Conservation (phyloP, 2,113 vertebrate species). For the Campylomormyrus tamandua region DNA sequence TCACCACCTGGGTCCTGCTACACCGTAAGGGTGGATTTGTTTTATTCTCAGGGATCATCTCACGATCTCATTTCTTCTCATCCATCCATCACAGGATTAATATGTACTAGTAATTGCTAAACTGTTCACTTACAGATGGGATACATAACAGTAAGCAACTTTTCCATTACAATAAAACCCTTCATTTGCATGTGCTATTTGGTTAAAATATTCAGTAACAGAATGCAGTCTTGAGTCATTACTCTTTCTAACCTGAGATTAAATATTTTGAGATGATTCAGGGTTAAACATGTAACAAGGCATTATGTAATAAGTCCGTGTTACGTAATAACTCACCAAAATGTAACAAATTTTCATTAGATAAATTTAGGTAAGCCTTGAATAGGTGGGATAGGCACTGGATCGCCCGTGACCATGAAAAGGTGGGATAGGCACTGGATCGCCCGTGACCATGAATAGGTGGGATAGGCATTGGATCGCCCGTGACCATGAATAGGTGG, state of each 20-base stretch:
- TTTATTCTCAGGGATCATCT: background rate
- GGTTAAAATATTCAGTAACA: background rate
- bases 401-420: background rate
- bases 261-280: background rate
- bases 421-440: background rate
- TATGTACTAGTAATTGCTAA: background rate
- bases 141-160: background rate
- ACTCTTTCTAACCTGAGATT: background rate
- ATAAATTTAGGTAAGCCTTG: background rate
- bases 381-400: background rate
- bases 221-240: background rate
- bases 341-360: background rate
- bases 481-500: too few relatives aligned
- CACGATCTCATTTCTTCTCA: background rate
- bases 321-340: background rate
- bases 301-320: background rate
- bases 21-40: background rate
- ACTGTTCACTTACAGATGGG: background rate
- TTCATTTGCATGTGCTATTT: background rate
- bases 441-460: too few relatives aligned
- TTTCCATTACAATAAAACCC: background rate
- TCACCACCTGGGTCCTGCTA: background rate
- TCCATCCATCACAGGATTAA: background rate
- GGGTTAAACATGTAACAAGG: background rate
- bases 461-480: too few relatives aligned